phyloP scores from a whole-genome alignment of 2,113 vertebrate genomes.

The Beaufortia kweichowensis region DNA sequence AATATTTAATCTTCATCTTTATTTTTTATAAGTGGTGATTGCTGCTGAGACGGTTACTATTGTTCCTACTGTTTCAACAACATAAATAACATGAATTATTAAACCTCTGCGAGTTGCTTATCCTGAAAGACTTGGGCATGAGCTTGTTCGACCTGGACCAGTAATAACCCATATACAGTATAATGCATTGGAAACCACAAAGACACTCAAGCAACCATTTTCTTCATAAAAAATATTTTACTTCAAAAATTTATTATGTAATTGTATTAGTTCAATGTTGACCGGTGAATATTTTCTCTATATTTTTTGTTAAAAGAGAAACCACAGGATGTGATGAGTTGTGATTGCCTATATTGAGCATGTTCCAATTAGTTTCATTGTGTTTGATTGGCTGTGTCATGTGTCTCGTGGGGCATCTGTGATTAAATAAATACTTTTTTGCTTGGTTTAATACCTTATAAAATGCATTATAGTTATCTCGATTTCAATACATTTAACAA shows the following conservation, averaged over 20 bases:
- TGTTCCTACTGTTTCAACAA: too few species aligned
- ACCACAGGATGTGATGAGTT: constrained; percentile 16
- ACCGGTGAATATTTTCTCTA: background rate
- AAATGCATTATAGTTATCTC: background rate
- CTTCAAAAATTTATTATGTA: too few species aligned
- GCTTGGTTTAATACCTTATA: background rate
- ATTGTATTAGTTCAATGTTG: too few species aligned
- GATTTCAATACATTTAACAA: background rate
- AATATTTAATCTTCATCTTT: background rate
- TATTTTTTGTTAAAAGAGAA: constrained; percentile 22
- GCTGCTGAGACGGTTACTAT: background rate
- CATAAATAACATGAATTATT: too few species aligned
- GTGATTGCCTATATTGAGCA: constrained; percentile 30
- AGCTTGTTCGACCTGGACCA: too few species aligned
- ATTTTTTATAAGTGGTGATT: background rate
- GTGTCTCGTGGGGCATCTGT: constrained; percentile 13
- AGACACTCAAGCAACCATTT: too few species aligned
- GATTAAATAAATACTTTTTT: constrained; percentile 28
- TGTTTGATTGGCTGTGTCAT: constrained; percentile 28
- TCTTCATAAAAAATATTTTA: background rate
- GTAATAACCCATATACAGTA: too few species aligned
- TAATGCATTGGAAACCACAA: background rate
- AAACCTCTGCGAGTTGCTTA: too few species aligned
- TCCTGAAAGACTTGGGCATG: too few species aligned
- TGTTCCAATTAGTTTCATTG: constrained; percentile 5